Conservation (phyloP, 1,140 invertebrate species). For the Drosophila arizonae region DNA sequence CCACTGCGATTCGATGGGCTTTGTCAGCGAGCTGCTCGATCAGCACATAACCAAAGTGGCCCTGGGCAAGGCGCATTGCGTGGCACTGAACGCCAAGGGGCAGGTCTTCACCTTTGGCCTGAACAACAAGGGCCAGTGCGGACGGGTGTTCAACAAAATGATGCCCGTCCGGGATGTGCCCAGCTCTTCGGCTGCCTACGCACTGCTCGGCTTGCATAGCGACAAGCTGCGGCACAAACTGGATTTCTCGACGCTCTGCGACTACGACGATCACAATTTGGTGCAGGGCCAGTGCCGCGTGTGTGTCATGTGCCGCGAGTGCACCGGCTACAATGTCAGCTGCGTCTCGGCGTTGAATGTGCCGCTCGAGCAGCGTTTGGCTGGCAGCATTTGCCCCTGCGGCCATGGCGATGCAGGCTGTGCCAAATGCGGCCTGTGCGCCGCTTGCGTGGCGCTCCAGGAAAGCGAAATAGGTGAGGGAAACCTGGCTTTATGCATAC, state of each 20-base stretch:
- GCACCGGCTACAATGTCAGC: slow-evolving; percentile 94
- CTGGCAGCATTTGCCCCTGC: slow-evolving; percentile 96
- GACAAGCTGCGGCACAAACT: slow-evolving; percentile 70
- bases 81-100: slow-evolving; percentile 94
- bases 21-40: slow-evolving; percentile 90
- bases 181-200: slow-evolving; percentile 50
- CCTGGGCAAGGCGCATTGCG: slow-evolving; percentile 97
- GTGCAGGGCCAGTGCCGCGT: slow-evolving; percentile 81
- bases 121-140: slow-evolving; percentile 99
- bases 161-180: slow-evolving; percentile 85
- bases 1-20: slow-evolving; percentile 90
- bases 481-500: not conserved
- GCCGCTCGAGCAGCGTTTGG: slow-evolving; percentile 88
- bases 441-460: slow-evolving; percentile 86
- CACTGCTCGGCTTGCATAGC: slow-evolving; percentile 49
- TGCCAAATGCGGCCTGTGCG: slow-evolving; percentile 94
- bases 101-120: slow-evolving; percentile 97
- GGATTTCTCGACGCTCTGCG: slow-evolving; percentile 76
- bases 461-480: slow-evolving; percentile 68
- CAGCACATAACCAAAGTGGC: slow-evolving; percentile 92
- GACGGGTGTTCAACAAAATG: slow-evolving; percentile 90
- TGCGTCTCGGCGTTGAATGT: slow-evolving; percentile 90
- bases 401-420: slow-evolving; percentile 97
- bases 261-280: slow-evolving; percentile 80
- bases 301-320: slow-evolving; percentile 95